A percentile compares a stretch with the other conserved stretches of the same genome.
Evolutionary conservation across 1,140 invertebrate species (phyloP).

Genomic region (Solenopsis fugax): DNA sequence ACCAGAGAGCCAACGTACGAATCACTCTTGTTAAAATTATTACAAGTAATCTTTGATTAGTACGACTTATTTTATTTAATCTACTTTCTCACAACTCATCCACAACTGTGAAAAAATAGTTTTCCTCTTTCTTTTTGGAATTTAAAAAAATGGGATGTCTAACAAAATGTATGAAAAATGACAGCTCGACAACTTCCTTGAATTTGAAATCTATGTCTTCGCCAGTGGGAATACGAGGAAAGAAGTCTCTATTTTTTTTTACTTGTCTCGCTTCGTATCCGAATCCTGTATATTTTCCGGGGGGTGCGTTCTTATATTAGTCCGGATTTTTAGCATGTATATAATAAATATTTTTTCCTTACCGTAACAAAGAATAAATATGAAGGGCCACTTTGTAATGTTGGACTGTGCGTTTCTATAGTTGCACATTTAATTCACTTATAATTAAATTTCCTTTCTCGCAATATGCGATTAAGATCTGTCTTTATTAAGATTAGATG

Average conservation of each 20-base stretch:
- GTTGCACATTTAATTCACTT: conserved; percentile 32
- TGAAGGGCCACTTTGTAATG: neutral
- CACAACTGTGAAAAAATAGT: neutral
- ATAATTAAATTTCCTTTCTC: conserved; percentile 18
- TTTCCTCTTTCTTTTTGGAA: neutral
- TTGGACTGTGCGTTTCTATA: conserved; percentile 9
- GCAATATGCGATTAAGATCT: neutral
- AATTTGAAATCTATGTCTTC: neutral
- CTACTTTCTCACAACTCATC: neutral
- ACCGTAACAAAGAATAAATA: conserved; percentile 24
- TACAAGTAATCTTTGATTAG: conserved; percentile 30
- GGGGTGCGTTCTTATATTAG: neutral
- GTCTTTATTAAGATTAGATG: conserved; percentile 7
- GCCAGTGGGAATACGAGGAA: neutral
- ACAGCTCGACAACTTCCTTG: neutral
- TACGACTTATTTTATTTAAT: conserved; percentile 31
- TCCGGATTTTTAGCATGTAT: neutral
- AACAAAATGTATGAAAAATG: neutral
- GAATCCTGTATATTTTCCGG: conserved; percentile 3
- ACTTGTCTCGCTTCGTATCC: neutral
- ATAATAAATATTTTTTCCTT: conserved; percentile 34
- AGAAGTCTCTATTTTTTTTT: neutral
- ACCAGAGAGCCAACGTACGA: conserved; percentile 44
- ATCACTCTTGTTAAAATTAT: conserved; percentile 23
- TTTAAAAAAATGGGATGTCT: conserved; percentile 8